Evolutionary conservation across 2,797 vertebrate genomes (phyloP), one percentile per base, ranked within the genome.

Genomic region (Peromyscus nudipes): DNA sequence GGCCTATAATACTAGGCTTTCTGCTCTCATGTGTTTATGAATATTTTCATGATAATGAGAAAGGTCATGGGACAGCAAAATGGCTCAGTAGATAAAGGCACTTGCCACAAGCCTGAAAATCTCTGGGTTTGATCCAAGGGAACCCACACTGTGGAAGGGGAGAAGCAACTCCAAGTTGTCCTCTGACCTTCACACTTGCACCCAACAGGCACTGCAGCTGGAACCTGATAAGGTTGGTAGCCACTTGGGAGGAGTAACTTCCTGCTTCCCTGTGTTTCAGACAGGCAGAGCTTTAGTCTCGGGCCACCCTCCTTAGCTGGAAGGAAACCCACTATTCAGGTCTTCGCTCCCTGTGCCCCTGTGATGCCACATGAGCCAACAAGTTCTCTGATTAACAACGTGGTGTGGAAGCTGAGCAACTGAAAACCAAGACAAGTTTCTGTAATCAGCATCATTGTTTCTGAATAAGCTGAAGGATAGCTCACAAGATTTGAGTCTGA

Each of bases 21-120:
- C 37, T 73, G 29, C 40, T 62, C 88, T 85, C 62, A 4, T 43
- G 6, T 89, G 29, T 40, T 90, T 91, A 46, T 89, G 23, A 9
- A 85, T 67, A 88, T 93, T 52, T 95, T 84, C 31, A 8, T 73
- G 46, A 37, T 55, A 79, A 46, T 76, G 52, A 89, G 21, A 91
- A 60, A 85, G 29, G 43, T 23, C 29, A 34, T 67, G 83, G 29
- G 43, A 12, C 3, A 34, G 31, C 64, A 67, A 67, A 49, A n/a
- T 67, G 43, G 31, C 64, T 49, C 43, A 67, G 0, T 49, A 29
- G 19, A 85, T 62, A 49, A 85, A 67, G 6, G 43, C 43, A 67
- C 83, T 49, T 85, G 82, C 43, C 43, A 19, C 43, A 46, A 67
- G 40, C 31, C 40, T 49, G 64, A 67, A 43, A 49, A n/a, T n/a